Conservation (phyloP, 2,797 vertebrate genomes). For the Sparidentex hasta region DNA sequence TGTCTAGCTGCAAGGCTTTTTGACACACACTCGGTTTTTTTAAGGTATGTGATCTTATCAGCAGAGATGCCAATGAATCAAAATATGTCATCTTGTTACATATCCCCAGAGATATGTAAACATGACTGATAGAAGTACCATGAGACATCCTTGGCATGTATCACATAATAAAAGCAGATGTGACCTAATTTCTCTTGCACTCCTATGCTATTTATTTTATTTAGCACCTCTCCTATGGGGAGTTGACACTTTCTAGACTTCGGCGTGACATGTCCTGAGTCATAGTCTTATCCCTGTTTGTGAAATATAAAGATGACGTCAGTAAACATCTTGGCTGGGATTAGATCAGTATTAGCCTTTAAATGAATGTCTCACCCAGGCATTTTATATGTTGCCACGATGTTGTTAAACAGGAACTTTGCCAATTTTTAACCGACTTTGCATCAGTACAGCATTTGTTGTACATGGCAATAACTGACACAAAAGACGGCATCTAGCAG, state of each 20-base stretch:
- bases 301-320: constrained; percentile 13
- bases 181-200: constrained; percentile 33
- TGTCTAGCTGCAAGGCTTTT: not conserved
- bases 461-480: no score
- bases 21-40: not conserved
- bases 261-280: constrained; percentile 48
- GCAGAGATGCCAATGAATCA: constrained; percentile 5
- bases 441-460: no score
- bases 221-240: constrained; percentile 37
- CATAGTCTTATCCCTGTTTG: constrained; percentile 20
- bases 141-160: constrained; percentile 37
- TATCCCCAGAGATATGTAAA: constrained; percentile 48
- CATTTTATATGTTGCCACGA: constrained; percentile 7
- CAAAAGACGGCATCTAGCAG: no score
- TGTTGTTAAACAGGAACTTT: no score
- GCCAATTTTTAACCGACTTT: no score
- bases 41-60: constrained; percentile 31
- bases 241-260: constrained; percentile 51
- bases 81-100: not conserved
- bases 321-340: constrained; percentile 3
- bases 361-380: not conserved
- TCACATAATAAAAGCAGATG: constrained; percentile 56
- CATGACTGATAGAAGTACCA: constrained; percentile 9
- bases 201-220: constrained; percentile 45
- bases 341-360: constrained; percentile 4